Base-by-base conservation (phyloP, 2,113 vertebrate species). In the Copsychus sechellarum region DNA sequence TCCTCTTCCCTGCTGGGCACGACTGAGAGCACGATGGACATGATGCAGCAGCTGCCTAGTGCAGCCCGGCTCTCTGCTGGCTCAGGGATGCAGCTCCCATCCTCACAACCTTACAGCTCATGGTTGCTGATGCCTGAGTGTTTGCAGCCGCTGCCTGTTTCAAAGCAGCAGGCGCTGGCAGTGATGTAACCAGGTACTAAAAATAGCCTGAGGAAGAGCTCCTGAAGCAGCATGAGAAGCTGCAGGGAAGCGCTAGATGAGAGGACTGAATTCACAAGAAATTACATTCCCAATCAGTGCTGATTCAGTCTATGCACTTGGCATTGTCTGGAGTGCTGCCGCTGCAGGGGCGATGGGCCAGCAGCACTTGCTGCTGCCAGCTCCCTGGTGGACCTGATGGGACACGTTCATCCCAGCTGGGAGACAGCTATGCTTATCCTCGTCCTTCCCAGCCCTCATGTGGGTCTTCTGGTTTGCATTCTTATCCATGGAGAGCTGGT, bases 141-240 rank as follows among this genome's bases (percentile, higher is more conserved):
- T 83, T 93, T 13, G 3, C 31, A 92, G 92, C 31, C 4, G 0
- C 33, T 76, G 77, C 42, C 43, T 72, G 34, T 81, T 93, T 69
- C 53, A 60, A 86, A 88, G 91, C 84, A 83, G 86, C 56, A 66
- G 81, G 67, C 48, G 20, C 36, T 73, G 65, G 56, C 31, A 58
- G 34, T 96, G 93, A 96, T 89, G 93, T 96, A 97, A 96, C 6
- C n/a, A 22, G 5, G 71, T 78, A 83, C 93, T 91, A 95, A 96
- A 94, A 96, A 96, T 96, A 97, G 47, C 45, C 28, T 1, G 1
- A 82, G 73, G 72, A 94, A 95, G 79, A 88, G 78, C 88, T 56
- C 54, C 81, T 96, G 93, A 69, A 92, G 69, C 86, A 86, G 67
- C 79, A 86, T 26, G 25, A 91, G 61, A 64, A 81, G 74, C 45